Conservation (phyloP, 35 echinoderm and acorn worm species). For the Acanthaster planci region DNA sequence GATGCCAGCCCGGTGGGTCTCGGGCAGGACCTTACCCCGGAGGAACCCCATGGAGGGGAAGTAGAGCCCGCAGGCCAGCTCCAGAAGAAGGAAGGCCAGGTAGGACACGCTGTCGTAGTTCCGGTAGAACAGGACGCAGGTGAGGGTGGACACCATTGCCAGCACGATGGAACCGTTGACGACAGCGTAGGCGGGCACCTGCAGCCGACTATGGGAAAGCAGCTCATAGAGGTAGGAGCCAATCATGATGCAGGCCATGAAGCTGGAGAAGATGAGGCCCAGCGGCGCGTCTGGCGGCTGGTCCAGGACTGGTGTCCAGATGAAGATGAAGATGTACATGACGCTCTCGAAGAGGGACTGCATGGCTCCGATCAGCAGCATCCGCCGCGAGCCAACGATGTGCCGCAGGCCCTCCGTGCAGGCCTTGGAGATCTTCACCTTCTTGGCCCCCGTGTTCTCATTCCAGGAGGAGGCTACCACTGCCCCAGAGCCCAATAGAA, state of each 20-base stretch:
- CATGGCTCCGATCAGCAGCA: constrained; percentile 89
- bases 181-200: constrained; percentile 48
- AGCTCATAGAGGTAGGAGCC: constrained; percentile 80
- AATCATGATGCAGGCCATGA: constrained; percentile 99
- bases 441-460: constrained; percentile 87
- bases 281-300: constrained; percentile 56
- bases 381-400: constrained; percentile 59
- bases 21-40: constrained; percentile 71
- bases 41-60: constrained; percentile 98
- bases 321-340: constrained; percentile 99
- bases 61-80: constrained; percentile 92
- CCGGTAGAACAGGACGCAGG: constrained; percentile 69
- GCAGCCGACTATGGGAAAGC: constrained; percentile 36
- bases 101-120: constrained; percentile 78
- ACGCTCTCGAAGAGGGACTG: constrained; percentile 96
- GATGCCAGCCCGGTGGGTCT: constrained; percentile 80
- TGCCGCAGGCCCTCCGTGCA: constrained; percentile 81
- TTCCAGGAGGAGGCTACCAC: constrained; percentile 76
- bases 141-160: constrained; percentile 64
- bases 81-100: constrained; percentile 78
- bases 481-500: constrained; percentile 77
- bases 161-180: constrained; percentile 80
- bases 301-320: constrained; percentile 91
- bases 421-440: constrained; percentile 67
- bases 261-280: constrained; percentile 87